These are phyloP conservation scores for Hipparchia sbordonii DNA, from an alignment of 2,888 invertebrate species.

Conservation along the genomic window DNA sequence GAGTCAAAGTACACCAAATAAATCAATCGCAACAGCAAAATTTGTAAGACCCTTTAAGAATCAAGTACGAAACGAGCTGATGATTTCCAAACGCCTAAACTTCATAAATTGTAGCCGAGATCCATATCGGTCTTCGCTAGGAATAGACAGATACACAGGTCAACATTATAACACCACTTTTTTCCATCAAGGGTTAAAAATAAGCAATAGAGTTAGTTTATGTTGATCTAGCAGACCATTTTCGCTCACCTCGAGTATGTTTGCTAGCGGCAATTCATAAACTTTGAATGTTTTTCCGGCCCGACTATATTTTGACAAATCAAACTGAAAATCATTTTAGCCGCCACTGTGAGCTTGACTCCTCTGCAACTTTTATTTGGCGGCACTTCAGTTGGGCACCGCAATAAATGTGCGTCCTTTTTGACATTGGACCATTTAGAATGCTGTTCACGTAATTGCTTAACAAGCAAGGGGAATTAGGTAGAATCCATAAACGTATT, in stretches of 20 bases:
- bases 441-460: conserved; percentile 11
- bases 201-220: background rate
- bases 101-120: no score
- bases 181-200: no score
- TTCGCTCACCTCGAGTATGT: conserved; percentile 22
- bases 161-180: no score
- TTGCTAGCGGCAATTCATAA: conserved; percentile 23
- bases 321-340: conserved; percentile 28
- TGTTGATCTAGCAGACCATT: conserved; percentile 15
- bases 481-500: background rate
- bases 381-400: conserved; percentile 18
- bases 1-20: no score
- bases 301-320: conserved; percentile 30
- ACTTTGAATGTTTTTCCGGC: conserved; percentile 30
- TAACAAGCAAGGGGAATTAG: background rate
- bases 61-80: no score
- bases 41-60: no score
- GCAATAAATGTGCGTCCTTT: conserved; percentile 26
- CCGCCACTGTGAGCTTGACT: conserved; percentile 25
- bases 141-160: no score
- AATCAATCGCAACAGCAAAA: no score
- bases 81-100: no score
- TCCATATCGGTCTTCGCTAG: no score
- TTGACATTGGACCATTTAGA: conserved; percentile 23
- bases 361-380: conserved; percentile 30